Base-by-base conservation (phyloP, 2,888 invertebrate species). In the Lycia hirtaria region DNA sequence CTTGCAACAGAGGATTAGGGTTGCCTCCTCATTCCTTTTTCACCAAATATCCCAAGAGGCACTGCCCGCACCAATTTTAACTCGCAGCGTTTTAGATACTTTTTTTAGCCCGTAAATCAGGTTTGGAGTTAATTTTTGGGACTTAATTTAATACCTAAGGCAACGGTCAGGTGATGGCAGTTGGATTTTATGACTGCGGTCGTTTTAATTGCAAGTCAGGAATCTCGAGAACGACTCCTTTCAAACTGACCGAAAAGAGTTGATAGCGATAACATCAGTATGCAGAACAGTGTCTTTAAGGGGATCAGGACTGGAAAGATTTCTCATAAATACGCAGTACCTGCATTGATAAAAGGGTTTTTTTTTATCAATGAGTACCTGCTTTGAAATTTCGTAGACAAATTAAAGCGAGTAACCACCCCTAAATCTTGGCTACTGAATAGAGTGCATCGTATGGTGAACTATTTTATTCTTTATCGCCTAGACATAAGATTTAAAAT, bases 1-100 rank as follows among this genome's bases (percentile, higher is more conserved):
- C 57, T 38, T 58, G 41, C 81, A 72, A 68, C 45, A 45, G 35
- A 33, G 75, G 76, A 74, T 74, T 75, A 81, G 80, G 81, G 80
- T 69, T 80, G 76, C 66, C 69, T 49, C 67, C 71, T 62, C 71
- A 55, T 55, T 65, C 60, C 63, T 77, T 77, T 78, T 73, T 65
- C 71, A 70, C 51, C 20, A 67, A 68, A 67, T 68, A 71, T 71
- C 67, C 70, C 67, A 68, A 70, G 65, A 72, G 62, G 57, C 61
- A 64, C 55, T 56, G 52, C 56, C 58, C 51, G 48, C 32, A 33
- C 56, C 44, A 40, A 56, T 61, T 62, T 53, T 33, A 51, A 45
- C 40, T 49, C 37, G 41, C 26, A 40, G 38, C 60, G 62, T 67
- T 71, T 62, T 58, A 59, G 65, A 67, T 69, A n/a, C n/a, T 69